Conservation (phyloP, 2,797 vertebrate species). For the Myotis myotis region DNA sequence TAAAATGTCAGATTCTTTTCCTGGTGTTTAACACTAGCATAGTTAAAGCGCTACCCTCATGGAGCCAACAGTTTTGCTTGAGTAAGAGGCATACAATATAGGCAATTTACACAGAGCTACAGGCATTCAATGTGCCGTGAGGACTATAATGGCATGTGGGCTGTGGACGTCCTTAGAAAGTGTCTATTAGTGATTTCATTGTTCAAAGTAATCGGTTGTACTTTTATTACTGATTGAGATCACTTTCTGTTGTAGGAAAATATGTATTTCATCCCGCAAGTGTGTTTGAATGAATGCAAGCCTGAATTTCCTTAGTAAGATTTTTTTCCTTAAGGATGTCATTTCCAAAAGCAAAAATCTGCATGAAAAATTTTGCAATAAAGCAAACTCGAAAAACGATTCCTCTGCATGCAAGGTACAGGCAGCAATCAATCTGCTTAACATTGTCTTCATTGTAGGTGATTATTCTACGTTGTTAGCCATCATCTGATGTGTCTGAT, state of each 20-base stretch:
- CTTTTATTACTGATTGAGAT: neutral
- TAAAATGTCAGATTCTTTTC: conserved; percentile 9
- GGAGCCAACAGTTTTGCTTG: neutral
- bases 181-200: neutral
- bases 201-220: neutral
- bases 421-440: neutral
- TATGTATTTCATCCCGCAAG: neutral
- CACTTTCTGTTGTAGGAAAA: neutral
- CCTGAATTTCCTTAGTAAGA: neutral
- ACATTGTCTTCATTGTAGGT: neutral
- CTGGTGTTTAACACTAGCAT: neutral
- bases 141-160: no score
- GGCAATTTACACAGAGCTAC: conserved; percentile 13
- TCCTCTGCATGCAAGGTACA: neutral
- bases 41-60: neutral
- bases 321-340: neutral
- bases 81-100: neutral
- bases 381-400: neutral
- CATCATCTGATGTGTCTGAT: neutral
- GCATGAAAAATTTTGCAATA: neutral
- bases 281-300: neutral
- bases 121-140: neutral
- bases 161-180: neutral
- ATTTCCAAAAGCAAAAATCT: conserved; percentile 32
- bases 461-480: neutral